A percentile compares a stretch with the other conserved stretches of the same genome.
phyloP scores from a whole-genome alignment of 2,797 vertebrate genomes.

The Pelodytes ibericus region DNA sequence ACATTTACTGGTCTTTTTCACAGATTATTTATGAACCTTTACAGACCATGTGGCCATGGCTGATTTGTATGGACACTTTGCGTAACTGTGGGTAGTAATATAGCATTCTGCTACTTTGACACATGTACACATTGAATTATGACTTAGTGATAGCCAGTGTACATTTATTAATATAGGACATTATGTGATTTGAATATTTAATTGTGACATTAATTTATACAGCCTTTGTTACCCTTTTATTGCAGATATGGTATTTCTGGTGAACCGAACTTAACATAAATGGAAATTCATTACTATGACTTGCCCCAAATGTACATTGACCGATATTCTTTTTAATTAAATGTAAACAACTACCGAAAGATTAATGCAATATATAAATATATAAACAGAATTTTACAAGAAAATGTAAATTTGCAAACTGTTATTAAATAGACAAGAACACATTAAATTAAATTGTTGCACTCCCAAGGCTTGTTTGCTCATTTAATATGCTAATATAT shows the following conservation, averaged over 20 bases:
- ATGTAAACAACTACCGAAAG: constrained; percentile 19
- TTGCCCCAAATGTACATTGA: constrained; percentile 6
- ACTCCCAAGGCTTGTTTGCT: constrained; percentile 41
- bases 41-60: too few species aligned
- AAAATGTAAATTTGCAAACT: constrained; percentile 21
- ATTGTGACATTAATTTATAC: not conserved
- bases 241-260: not conserved
- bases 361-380: constrained; percentile 23
- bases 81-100: too few species aligned
- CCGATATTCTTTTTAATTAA: constrained; percentile 28
- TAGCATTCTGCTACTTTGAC: too few species aligned
- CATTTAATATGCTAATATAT: constrained; percentile 49
- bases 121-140: too few species aligned
- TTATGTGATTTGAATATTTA: constrained; percentile 17
- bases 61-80: too few species aligned
- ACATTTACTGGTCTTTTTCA: too few species aligned
- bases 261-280: not conserved
- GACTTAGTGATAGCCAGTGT: too few species aligned
- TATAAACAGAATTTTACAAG: constrained; percentile 7
- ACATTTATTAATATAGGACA: too few species aligned
- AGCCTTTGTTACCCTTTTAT: not conserved
- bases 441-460: constrained; percentile 28
- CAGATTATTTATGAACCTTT: too few species aligned
- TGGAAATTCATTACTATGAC: not conserved
- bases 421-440: constrained; percentile 26